Conservation (phyloP, 2,888 invertebrate genomes). For the Torymus aiolomorphi region DNA sequence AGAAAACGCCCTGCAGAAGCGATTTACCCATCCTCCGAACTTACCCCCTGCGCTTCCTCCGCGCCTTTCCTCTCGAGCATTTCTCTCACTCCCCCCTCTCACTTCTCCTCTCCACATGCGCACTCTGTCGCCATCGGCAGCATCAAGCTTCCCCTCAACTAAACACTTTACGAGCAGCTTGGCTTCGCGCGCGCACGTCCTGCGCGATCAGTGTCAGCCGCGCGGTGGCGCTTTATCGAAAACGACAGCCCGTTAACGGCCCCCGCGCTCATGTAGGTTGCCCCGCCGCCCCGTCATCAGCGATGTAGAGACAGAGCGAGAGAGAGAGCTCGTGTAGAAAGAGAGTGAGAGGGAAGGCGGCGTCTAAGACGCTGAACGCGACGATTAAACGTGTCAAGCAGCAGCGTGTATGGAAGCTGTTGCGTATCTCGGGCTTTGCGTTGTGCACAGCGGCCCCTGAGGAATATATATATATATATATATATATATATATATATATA, state of each 20-base stretch:
- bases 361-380: not conserved
- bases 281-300: constrained; percentile 22
- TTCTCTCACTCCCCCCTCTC: constrained; percentile 8
- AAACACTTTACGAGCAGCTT: constrained; percentile 76
- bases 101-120: constrained; percentile 13
- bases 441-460: constrained; percentile 10
- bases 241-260: constrained; percentile 74
- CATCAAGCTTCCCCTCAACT: constrained; percentile 73
- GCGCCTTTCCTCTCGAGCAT: constrained; percentile 8
- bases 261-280: constrained; percentile 52
- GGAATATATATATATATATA: not conserved
- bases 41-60: not conserved
- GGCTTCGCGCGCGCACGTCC: constrained; percentile 71
- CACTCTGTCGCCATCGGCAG: constrained; percentile 56
- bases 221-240: constrained; percentile 71
- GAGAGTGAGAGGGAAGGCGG: not conserved
- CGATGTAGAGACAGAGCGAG: not conserved
- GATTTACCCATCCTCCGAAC: constrained; percentile 60
- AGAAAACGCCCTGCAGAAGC: constrained; percentile 31
- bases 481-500: no score
- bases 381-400: constrained; percentile 62
- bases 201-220: constrained; percentile 73
- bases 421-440: constrained; percentile 8
- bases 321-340: constrained; percentile 10
- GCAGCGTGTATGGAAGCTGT: constrained; percentile 51